Base-by-base conservation (phyloP, 2,888 invertebrate species). In the Mylabris sibirica region DNA sequence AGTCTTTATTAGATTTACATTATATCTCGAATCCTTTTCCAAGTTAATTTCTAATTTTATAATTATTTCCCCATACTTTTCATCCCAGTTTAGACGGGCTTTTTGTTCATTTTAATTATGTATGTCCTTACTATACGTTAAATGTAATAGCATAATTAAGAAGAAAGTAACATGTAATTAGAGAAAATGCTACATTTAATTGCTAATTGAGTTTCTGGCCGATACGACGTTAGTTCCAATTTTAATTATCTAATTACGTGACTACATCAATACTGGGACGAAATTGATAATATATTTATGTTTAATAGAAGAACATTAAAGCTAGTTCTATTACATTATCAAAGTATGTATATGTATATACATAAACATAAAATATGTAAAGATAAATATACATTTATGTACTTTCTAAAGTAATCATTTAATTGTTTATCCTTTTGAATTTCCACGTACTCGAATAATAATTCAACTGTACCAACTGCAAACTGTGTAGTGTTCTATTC, bases 211-310 rank as follows among this genome's bases (percentile, higher is more conserved):
- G 86, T 87, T 87, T 86, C 86, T 86, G 85, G 84, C 85, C 85
- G 86, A 86, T 85, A 86, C 85, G 85, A 81, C 79, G 79, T 78
- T 78, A 86, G 86, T 87, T 87, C 86, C 86, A 87, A 87, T 87
- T 87, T 87, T 87, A 87, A 87, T 87, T 86, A 86, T 86, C 87
- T 87, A 87, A 87, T 87, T 87, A 87, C 87, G 85, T 86, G 86
- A 85, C 85, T 85, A 85, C 84, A 84, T 78, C 78, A 75, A 76
- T 77, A 77, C 74, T 57, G 53, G 44, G 57, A 49, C 38, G 60
- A 60, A 26, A 44, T 26, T 67, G 30, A 30, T 30, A 30, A 30
- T 30, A 30, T 30, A 30, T 4, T 30, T 30, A 30, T 30, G 34
- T 35, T 20, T 59, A 38, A 35, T 61, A 59, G 24, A 11, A 26